These are phyloP conservation scores for Magallana gigas DNA, from an alignment of 1,140 invertebrate species.

Conservation along the genomic window DNA sequence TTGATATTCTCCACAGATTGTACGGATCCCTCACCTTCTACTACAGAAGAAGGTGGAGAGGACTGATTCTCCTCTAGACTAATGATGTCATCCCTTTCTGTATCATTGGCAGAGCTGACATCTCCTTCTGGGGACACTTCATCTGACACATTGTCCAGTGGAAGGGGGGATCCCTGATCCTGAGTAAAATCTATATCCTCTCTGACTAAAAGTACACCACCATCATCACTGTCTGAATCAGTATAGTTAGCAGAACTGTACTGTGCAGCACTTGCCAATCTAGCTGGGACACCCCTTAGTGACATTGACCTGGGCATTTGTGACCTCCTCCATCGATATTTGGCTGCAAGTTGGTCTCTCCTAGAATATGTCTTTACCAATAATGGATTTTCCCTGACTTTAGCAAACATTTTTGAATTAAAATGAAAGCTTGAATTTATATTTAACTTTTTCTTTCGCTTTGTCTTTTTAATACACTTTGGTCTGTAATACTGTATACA, in stretches of 20 bases:
- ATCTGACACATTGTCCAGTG: not conserved
- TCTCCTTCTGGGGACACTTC: slow-evolving; percentile 34
- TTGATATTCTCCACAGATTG: not conserved
- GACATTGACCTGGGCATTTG: slow-evolving; percentile 41
- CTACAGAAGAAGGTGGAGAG: slow-evolving; percentile 3
- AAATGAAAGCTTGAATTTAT: slow-evolving; percentile 14
- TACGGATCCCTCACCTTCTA: slow-evolving; percentile 14
- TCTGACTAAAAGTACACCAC: slow-evolving; percentile 55
- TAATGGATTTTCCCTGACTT: slow-evolving; percentile 27
- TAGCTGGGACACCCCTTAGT: slow-evolving; percentile 47
- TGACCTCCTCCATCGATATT: slow-evolving; percentile 16
- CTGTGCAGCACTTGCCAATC: slow-evolving; percentile 47
- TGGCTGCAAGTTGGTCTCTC: slow-evolving; percentile 10
- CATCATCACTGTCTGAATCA: slow-evolving; percentile 59
- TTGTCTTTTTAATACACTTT: slow-evolving; percentile 36
- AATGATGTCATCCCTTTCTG: slow-evolving; percentile 34
- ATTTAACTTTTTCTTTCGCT: not conserved
- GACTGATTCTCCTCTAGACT: not conserved
- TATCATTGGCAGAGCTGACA: slow-evolving; percentile 36
- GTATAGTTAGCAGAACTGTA: slow-evolving; percentile 28
- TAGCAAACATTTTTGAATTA: slow-evolving; percentile 14
- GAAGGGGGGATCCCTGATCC: not conserved
- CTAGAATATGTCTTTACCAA: slow-evolving; percentile 11
- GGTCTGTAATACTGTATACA: slow-evolving; percentile 44
- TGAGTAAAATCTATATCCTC: slow-evolving; percentile 56